Evolutionary conservation across 2,113 vertebrate genomes (phyloP), one percentile per base, ranked within the genome.

Genomic region (Ictalurus furcatus): DNA sequence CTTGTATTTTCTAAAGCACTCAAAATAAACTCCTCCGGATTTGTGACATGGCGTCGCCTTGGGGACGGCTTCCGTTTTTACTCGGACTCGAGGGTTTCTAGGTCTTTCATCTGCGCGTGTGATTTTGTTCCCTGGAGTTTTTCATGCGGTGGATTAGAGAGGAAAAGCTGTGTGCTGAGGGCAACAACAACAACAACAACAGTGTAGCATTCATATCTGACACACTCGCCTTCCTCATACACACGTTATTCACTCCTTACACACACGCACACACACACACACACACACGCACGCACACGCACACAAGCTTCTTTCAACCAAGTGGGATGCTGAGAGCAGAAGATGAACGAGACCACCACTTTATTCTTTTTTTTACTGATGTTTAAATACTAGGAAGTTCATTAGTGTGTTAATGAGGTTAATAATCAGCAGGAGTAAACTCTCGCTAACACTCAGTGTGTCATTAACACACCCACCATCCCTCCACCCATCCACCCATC

Each of bases 71-170:
- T 74, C 92, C 88, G 80, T 91, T 91, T 93, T 92, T 92, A 92
- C 94, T 94, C 90, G 88, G 91, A 94, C 89, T 94, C 93, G 91
- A 90, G 73, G 89, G 92, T 78, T 95, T 93, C 93, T 30, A 23
- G 87, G 89, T 88, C 91, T 92, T 94, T 92, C 92, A 93, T 91
- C 89, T 92, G 86, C 86, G 83, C 90, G 92, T 67, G 82, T 65
- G 82, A 84, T 61, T 74, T 40, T 74, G 34, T 21, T 74, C 71
- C 71, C 34, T 74, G 71, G 34, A 21, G 34, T 74, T 40, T 74
- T 21, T 74, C 34, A 73, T 8, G 82, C 23, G 87, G 89, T 90
- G 92, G 90, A 94, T 94, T 92, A 93, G 91, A 91, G 89, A 85
- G 85, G 86, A 89, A 67, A 85, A 89, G 86, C 88, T 85, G 80